These are phyloP conservation scores for Matsumurasca onukii DNA, from an alignment of 1,140 invertebrate species.

Conservation along the genomic window DNA sequence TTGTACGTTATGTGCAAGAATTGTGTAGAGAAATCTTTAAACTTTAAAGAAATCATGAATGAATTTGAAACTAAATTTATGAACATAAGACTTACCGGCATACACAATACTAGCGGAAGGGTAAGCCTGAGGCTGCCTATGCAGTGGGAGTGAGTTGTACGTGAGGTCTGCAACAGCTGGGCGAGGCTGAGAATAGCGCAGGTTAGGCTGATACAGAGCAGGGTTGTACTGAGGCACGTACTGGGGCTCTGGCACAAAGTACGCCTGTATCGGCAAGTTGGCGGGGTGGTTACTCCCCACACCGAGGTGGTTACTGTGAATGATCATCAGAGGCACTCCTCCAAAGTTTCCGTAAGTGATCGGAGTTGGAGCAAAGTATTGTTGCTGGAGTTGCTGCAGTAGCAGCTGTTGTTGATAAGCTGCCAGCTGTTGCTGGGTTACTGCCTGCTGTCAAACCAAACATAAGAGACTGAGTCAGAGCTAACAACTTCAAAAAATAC, in stretches of 20 bases:
- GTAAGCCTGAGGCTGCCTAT: slow-evolving; percentile 5
- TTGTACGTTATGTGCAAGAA: no score
- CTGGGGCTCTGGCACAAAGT: slow-evolving; percentile 20
- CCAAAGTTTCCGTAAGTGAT: slow-evolving; percentile 24
- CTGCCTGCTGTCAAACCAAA: no score
- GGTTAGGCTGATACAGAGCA: neutral
- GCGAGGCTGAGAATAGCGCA: neutral
- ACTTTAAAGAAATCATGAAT: no score
- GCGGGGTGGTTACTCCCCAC: slow-evolving; percentile 2
- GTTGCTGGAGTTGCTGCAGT: slow-evolving; percentile 28
- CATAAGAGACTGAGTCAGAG: no score
- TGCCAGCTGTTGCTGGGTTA: slow-evolving; percentile 7
- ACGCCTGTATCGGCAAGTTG: slow-evolving; percentile 13
- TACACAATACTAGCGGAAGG: slow-evolving; percentile 15
- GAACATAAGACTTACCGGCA: no score
- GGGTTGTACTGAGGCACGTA: slow-evolving; percentile 8
- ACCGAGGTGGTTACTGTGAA: slow-evolving; percentile 23
- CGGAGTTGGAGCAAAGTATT: slow-evolving; percentile 12
- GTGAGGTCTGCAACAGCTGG: neutral
- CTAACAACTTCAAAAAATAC: no score
- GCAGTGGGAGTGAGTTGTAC: neutral
- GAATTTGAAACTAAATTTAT: no score
- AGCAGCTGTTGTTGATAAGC: slow-evolving; percentile 15
- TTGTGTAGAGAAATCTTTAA: no score
- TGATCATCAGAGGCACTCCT: slow-evolving; percentile 25